A percentile compares a stretch with the other conserved stretches of the same genome.
phyloP scores from a whole-genome alignment of 2,888 invertebrate genomes.

The Polyploca ridens region DNA sequence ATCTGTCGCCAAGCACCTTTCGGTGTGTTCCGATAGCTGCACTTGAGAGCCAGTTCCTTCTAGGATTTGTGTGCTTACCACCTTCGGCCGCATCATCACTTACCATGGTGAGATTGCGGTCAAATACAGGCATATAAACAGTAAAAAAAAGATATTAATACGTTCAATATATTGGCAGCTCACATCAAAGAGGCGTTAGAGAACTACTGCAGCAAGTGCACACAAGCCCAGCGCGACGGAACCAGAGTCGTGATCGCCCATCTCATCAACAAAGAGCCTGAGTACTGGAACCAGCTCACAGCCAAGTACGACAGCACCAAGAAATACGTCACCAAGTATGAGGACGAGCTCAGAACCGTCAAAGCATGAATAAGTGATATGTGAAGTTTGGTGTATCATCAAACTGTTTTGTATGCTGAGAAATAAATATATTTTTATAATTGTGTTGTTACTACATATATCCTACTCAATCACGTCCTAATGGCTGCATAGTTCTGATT shows the following conservation, averaged over 20 bases:
- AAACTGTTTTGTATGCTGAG: neutral
- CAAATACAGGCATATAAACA: no score
- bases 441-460: neutral
- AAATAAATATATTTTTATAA: neutral
- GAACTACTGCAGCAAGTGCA: constrained; percentile 67
- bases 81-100: no score
- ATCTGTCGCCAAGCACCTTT: no score
- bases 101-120: no score
- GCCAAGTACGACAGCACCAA: constrained; percentile 53
- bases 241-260: constrained; percentile 58
- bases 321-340: constrained; percentile 53
- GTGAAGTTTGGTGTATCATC: constrained; percentile 13
- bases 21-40: no score
- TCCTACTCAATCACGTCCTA: no score
- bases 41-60: no score
- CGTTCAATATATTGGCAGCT: constrained; percentile 39
- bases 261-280: constrained; percentile 63
- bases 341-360: constrained; percentile 44
- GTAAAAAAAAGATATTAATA: no score
- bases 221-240: constrained; percentile 49
- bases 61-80: no score
- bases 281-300: constrained; percentile 53
- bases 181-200: constrained; percentile 68
- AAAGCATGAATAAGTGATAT: constrained; percentile 23
- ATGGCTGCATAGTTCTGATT: no score